Evolutionary conservation across 1,140 invertebrate species (phyloP).

Genomic region (Sycobia sp.): DNA sequence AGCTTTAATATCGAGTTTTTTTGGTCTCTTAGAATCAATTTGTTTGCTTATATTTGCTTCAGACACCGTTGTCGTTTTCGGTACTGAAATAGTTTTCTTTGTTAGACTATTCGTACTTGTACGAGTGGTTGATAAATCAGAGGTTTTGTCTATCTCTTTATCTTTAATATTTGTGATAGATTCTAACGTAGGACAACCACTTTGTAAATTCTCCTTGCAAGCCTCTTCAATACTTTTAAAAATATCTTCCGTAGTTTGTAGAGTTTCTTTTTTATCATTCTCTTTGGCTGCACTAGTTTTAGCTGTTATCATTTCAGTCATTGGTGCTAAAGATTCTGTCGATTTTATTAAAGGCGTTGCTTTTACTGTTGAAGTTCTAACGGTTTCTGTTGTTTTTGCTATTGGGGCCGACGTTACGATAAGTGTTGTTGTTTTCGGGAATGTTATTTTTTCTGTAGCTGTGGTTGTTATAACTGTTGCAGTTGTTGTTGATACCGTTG

Average conservation of each 20-base stretch:
- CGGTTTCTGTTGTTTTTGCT: not conserved
- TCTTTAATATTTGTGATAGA: not conserved
- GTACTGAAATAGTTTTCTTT: not conserved
- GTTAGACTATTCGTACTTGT: not conserved
- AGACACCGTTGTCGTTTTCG: not conserved
- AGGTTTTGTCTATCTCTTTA: not conserved
- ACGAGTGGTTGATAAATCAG: too few species aligned
- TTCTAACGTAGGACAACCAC: not conserved
- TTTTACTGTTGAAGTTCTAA: not conserved
- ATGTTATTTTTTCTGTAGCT: too few species aligned
- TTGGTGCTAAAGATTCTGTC: not conserved
- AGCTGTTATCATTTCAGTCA: not conserved
- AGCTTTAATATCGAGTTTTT: slow-evolving; percentile 53
- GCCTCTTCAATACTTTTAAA: slow-evolving; percentile 27
- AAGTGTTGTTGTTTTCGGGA: too few species aligned
- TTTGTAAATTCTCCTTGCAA: slow-evolving; percentile 20
- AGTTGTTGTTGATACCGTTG: not conserved
- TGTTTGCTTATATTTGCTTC: slow-evolving; percentile 11
- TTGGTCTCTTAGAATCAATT: slow-evolving; percentile 40
- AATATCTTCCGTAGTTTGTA: slow-evolving; percentile 5
- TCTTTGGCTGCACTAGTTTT: not conserved
- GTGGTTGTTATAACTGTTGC: too few species aligned
- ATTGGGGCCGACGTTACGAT: not conserved
- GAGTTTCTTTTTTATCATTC: not conserved
- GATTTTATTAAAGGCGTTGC: not conserved